Conservation (phyloP, 2,888 invertebrate species). For the Drosophila austrosaltans region DNA sequence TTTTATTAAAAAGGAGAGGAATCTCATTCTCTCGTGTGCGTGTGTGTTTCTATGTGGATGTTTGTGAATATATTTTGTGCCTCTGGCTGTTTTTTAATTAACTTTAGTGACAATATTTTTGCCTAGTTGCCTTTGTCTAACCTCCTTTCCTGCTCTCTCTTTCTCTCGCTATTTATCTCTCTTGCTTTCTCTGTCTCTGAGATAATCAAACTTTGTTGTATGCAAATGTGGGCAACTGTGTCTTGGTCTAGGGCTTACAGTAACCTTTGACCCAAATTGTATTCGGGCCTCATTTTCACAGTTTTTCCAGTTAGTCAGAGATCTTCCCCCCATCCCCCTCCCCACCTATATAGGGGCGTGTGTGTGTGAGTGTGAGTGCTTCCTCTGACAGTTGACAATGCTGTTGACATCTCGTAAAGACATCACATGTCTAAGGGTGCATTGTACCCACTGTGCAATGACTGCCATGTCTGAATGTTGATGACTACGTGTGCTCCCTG, state of each 20-base stretch:
- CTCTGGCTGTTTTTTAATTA: constrained; percentile 77
- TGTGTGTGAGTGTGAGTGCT: constrained; percentile 13
- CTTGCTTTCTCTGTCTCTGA: constrained; percentile 17
- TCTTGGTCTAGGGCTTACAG: constrained; percentile 36
- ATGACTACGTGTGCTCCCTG: constrained; percentile 24
- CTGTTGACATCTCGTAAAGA: constrained; percentile 74
- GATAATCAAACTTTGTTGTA: constrained; percentile 72
- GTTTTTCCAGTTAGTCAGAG: constrained; percentile 27
- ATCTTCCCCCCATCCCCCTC: background rate
- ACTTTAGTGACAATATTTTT: constrained; percentile 79
- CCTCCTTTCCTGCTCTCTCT: constrained; percentile 2
- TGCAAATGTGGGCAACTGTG: constrained; percentile 66
- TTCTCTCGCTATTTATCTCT: background rate
- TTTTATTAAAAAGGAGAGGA: constrained; percentile 72
- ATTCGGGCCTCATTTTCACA: constrained; percentile 27
- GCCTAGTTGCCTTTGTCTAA: constrained; percentile 53
- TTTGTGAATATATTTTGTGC: constrained; percentile 55
- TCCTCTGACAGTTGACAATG: constrained; percentile 50
- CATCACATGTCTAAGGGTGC: constrained; percentile 54
- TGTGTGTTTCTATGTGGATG: constrained; percentile 31
- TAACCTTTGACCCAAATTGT: constrained; percentile 58
- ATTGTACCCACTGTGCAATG: constrained; percentile 42
- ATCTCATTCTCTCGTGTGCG: constrained; percentile 25
- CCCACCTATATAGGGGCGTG: background rate
- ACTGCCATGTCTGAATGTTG: constrained; percentile 1